Evolutionary conservation across 2,797 vertebrate species (phyloP).

Genomic region (Enteromius mattozi): DNA sequence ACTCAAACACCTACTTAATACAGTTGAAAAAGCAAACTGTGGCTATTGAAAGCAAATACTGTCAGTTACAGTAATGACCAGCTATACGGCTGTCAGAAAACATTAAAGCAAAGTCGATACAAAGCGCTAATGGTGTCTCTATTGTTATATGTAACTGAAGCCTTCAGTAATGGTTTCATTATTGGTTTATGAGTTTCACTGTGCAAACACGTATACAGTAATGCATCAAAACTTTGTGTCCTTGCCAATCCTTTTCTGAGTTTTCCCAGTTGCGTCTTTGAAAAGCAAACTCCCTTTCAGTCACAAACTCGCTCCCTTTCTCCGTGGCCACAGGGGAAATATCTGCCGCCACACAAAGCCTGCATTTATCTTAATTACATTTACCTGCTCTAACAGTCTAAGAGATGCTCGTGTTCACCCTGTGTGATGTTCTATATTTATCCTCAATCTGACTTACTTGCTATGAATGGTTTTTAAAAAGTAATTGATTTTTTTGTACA

Average conservation of each 20-base stretch:
- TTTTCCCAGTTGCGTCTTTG: constrained; percentile 33
- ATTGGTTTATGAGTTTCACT: constrained; percentile 34
- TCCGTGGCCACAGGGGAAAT: constrained; percentile 50
- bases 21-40: background rate
- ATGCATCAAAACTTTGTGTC: constrained; percentile 31
- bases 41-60: constrained; percentile 1
- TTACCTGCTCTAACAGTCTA: constrained; percentile 50
- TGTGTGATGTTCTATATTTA: constrained; percentile 35
- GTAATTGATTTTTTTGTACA: constrained; percentile 26
- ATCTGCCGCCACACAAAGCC: constrained; percentile 40
- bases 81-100: constrained; percentile 30
- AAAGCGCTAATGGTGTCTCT: constrained; percentile 4
- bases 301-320: constrained; percentile 25
- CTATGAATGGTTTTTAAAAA: constrained; percentile 26
- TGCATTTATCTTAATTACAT: constrained; percentile 56
- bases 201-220: background rate
- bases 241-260: constrained; percentile 26
- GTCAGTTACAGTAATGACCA: constrained; percentile 47
- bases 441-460: constrained; percentile 15
- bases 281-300: constrained; percentile 40
- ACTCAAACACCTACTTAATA: background rate
- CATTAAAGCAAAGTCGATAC: constrained; percentile 42
- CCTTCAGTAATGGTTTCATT: constrained; percentile 44
- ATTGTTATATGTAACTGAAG: constrained; percentile 9
- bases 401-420: constrained; percentile 39